Conservation (phyloP, 2,888 invertebrate species). For the Melinopterus prodromus region DNA sequence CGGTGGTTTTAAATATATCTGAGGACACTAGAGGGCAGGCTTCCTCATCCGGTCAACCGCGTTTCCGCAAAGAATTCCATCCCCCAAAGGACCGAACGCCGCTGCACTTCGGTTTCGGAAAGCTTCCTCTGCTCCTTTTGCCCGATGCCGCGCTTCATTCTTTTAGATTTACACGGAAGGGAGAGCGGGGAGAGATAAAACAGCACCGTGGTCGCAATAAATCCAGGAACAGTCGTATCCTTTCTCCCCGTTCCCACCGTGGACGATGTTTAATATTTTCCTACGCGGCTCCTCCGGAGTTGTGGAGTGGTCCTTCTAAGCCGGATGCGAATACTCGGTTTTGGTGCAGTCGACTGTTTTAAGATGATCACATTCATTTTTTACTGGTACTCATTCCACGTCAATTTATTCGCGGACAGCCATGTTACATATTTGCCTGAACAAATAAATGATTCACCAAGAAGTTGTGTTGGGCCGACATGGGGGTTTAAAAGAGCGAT, state of each 20-base stretch:
- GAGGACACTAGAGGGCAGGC: slow-evolving; percentile 56
- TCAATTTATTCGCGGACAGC: background rate
- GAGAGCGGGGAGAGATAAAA: background rate
- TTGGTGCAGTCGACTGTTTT: background rate
- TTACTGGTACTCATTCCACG: background rate
- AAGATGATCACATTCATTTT: background rate
- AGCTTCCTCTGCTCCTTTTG: background rate
- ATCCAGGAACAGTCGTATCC: background rate
- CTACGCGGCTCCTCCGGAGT: background rate
- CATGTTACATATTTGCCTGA: background rate
- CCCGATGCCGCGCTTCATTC: slow-evolving; percentile 4
- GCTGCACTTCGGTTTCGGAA: background rate
- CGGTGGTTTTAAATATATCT: slow-evolving; percentile 53
- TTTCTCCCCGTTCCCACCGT: slow-evolving; percentile 1
- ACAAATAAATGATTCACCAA: no score
- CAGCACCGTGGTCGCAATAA: slow-evolving; percentile 4
- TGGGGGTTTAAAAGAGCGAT: no score
- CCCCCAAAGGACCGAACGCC: slow-evolving; percentile 31
- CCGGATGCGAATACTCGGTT: background rate
- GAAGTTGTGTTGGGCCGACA: no score
- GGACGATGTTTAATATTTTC: slow-evolving; percentile 4
- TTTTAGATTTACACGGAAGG: background rate
- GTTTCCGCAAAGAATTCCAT: slow-evolving; percentile 42
- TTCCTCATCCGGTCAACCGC: slow-evolving; percentile 57
- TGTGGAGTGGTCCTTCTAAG: background rate